Conservation (phyloP, 2,888 invertebrate genomes). For the Halictus quadricinctus region DNA sequence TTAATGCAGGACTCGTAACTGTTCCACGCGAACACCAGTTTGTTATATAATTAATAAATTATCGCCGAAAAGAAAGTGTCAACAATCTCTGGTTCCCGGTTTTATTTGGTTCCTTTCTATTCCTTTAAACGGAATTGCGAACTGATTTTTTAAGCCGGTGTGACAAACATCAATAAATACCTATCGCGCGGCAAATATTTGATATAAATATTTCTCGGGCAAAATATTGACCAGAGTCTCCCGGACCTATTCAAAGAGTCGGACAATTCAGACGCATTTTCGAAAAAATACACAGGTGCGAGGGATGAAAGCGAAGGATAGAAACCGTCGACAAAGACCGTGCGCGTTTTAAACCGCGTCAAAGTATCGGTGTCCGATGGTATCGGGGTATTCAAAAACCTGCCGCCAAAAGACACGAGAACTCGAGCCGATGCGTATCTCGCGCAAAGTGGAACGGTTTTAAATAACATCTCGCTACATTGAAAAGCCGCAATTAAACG, state of each 20-base stretch:
- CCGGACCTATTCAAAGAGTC: background rate
- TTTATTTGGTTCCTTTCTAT: too few relatives aligned
- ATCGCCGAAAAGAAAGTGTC: too few relatives aligned
- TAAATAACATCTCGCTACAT: slow-evolving; percentile 10
- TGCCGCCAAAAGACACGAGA: background rate
- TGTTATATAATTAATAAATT: too few relatives aligned
- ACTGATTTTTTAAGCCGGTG: too few relatives aligned
- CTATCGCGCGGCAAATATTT: too few relatives aligned
- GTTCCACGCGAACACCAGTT: too few relatives aligned
- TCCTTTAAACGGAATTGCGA: too few relatives aligned
- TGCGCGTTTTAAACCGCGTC: background rate
- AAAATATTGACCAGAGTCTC: background rate
- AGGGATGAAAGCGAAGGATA: background rate
- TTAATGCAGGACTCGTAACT: too few relatives aligned
- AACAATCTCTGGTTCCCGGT: too few relatives aligned
- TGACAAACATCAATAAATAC: too few relatives aligned
- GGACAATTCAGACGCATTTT: background rate
- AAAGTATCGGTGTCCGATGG: background rate
- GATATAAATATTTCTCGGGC: background rate
- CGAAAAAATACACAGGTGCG: background rate
- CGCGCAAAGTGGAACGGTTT: background rate
- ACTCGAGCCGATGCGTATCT: background rate
- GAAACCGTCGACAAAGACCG: background rate
- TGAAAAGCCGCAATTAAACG: slow-evolving; percentile 6
- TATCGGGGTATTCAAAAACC: background rate